phyloP scores from a whole-genome alignment of 2,113 vertebrate species.

The Rhinoptilus africanus region DNA sequence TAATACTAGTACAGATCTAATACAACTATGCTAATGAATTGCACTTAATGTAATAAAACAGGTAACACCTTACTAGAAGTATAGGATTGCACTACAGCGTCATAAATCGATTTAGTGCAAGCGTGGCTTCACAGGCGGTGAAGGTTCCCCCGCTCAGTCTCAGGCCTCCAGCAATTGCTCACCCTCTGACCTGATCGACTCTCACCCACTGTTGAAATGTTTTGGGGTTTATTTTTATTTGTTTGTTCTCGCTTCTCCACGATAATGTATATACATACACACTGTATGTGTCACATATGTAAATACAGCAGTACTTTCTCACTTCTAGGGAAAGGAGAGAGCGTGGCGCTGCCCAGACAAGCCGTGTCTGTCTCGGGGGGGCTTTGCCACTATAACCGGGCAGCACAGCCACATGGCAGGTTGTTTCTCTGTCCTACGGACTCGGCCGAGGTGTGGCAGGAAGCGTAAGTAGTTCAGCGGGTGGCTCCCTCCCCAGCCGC shows the following conservation, averaged over 20 bases:
- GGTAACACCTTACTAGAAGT: background rate
- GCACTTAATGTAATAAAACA: background rate
- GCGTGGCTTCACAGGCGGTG: background rate
- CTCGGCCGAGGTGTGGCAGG: background rate
- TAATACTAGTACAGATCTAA: background rate
- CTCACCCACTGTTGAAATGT: background rate
- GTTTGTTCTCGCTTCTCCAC: background rate
- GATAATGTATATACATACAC: background rate
- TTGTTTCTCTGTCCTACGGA: rapidly evolving
- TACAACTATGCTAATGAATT: background rate
- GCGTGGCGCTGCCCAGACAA: background rate
- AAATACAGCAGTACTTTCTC: background rate
- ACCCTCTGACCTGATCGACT: background rate
- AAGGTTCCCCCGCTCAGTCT: background rate
- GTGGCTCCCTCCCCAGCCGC: background rate
- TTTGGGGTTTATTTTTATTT: background rate
- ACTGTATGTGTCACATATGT: background rate
- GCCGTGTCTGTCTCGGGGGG: rapidly evolving
- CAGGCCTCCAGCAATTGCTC: background rate
- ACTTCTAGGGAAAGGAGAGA: background rate
- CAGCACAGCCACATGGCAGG: rapidly evolving
- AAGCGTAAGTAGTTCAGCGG: background rate
- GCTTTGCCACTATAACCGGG: rapidly evolving
- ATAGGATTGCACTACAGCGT: background rate
- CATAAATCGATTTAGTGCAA: rapidly evolving